Percentiles rank a stretch among this genome's conserved stretches.
Conservation (phyloP, 2,888 invertebrate genomes). For the Orthosia gothica region DNA sequence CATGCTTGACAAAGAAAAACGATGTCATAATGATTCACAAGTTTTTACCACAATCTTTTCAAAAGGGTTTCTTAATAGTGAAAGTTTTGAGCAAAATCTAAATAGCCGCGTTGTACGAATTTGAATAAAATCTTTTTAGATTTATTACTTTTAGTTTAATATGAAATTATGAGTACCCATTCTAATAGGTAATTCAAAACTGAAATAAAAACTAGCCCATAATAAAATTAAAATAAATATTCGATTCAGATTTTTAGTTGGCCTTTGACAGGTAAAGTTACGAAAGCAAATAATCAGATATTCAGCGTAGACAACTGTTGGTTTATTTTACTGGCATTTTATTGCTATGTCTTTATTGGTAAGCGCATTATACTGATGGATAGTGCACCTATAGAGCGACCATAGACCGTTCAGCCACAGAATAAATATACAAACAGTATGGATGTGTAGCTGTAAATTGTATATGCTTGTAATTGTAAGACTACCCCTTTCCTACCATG, state of each 20-base stretch:
- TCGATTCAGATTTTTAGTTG: conserved; percentile 64
- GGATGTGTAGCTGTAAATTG: too few species aligned
- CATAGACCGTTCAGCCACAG: neutral
- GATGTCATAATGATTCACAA: conserved; percentile 26
- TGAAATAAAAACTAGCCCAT: neutral
- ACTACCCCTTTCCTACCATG: too few species aligned
- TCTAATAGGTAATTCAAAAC: neutral
- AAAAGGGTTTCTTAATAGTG: conserved; percentile 41
- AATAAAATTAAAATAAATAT: conserved; percentile 56
- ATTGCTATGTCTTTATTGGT: conserved; percentile 73
- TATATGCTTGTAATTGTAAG: too few species aligned
- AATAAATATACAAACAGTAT: too few species aligned
- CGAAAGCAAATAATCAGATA: conserved; percentile 75
- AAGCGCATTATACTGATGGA: conserved; percentile 49
- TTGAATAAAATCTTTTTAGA: neutral
- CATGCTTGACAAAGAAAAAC: conserved; percentile 24
- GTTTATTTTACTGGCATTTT: conserved; percentile 75
- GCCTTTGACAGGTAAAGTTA: conserved; percentile 69
- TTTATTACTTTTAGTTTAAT: neutral
- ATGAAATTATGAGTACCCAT: neutral
- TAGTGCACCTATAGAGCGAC: conserved; percentile 11
- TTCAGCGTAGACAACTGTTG: conserved; percentile 77
- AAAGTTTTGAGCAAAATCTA: conserved; percentile 24
- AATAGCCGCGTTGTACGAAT: neutral
- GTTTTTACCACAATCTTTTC: conserved; percentile 21